Base-by-base conservation (phyloP, 2,888 invertebrate species). In the Zaprionus lineosus region DNA sequence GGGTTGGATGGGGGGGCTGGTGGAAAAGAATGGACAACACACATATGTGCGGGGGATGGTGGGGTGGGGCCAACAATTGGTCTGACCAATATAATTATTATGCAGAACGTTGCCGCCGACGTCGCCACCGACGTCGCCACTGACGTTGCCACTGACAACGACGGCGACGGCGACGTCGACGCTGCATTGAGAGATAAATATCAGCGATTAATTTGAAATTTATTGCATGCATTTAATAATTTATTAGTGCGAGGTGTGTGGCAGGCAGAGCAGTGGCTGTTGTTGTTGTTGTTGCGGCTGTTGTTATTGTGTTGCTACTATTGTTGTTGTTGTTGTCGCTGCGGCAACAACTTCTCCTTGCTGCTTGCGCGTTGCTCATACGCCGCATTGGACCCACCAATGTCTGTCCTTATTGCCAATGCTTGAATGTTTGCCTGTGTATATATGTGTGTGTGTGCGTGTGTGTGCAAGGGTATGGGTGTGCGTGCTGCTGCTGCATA, bases 171-270 rank as follows among this genome's bases (percentile, higher is more conserved):
- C 15, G 16, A 3, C 34, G 21, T 24, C 47, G 63, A 46, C 61
- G 51, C 58, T 50, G 73, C 79, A 84, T 55, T 78, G 83, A 72
- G 83, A 83, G 86, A 86, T 86, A 86, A 86, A 83, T 87, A 87
- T 86, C 87, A 86, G 75, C 86, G 86, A 86, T 86, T 86, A 87
- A 86, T 86, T 87, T 86, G 83, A 86, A 85, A 86, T 86, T 86
- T 87, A 86, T 86, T 86, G 85, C 81, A 47, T 74, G 85, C 69
- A 74, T 79, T 87, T 85, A 85, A 87, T 87, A 87, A 87, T 86
- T 87, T 86, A 86, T 86, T 86, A 87, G 86, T 70, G 67, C 58
- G 62, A 61, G 83, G 24, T 55, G 58, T 41, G 31, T 39, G 15
- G 37, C 31, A 44, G 28, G 46, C 59, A 57, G 61, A 40, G 51